These are phyloP conservation scores for Glaucomys volans DNA, from an alignment of 2,113 vertebrate genomes.

Conservation along the genomic window DNA sequence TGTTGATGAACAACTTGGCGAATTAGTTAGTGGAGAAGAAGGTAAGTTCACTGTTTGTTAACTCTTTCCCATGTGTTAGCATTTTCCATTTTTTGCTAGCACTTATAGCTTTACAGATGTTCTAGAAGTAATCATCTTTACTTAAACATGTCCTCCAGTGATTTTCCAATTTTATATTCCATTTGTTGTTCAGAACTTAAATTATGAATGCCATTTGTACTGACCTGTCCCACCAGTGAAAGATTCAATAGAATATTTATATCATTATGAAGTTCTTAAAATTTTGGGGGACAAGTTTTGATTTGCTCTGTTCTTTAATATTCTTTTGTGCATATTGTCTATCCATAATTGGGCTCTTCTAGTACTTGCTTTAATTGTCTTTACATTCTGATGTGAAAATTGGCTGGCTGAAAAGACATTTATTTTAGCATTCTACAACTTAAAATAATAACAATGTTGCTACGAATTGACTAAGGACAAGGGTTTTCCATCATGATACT, in stretches of 20 bases:
- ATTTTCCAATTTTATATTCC: neutral
- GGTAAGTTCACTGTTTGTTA: slow-evolving; percentile 85
- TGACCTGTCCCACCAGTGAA: neutral
- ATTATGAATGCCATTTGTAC: neutral
- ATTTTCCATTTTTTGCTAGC: neutral
- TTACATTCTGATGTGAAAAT: neutral
- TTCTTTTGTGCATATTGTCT: neutral
- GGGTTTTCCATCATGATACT: neutral
- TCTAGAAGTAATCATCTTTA: neutral
- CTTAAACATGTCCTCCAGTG: neutral
- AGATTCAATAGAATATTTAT: neutral
- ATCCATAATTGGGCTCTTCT: neutral
- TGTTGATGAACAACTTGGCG: slow-evolving; percentile 93
- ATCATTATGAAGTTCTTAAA: slow-evolving; percentile 25
- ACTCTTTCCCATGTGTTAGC: neutral
- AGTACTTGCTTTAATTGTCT: neutral
- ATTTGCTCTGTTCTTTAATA: neutral
- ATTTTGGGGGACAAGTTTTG: neutral
- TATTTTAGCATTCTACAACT: slow-evolving; percentile 33
- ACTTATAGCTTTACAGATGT: neutral
- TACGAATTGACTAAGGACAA: neutral
- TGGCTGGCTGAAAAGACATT: neutral
- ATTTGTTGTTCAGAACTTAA: neutral
- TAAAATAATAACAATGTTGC: neutral
- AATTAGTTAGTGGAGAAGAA: slow-evolving; percentile 94